Percentiles rank a stretch among this genome's conserved stretches.
Evolutionary conservation across 2,797 vertebrate species (phyloP).

Genomic region (Myotis myotis): DNA sequence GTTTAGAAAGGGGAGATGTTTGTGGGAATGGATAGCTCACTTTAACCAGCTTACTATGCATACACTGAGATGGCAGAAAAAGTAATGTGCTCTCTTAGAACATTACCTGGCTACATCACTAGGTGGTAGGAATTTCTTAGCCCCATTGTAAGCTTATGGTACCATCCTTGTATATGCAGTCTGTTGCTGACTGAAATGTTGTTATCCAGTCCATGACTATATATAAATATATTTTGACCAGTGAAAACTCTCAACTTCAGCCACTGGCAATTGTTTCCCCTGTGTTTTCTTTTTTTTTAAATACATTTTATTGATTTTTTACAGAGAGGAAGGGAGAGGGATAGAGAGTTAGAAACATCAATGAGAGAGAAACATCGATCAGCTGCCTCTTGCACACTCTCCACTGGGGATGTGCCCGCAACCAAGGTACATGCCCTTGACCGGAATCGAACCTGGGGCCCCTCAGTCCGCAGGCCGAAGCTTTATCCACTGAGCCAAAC

Average conservation of each 20-base stretch:
- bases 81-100: background rate
- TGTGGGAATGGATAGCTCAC: background rate
- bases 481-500: too few relatives aligned
- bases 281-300: background rate
- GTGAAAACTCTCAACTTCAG: background rate
- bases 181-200: background rate
- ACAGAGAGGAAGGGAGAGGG: too few relatives aligned
- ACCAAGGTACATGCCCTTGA: too few relatives aligned
- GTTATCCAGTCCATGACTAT: background rate
- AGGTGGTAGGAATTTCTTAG: background rate
- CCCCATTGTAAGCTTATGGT: background rate
- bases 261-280: background rate
- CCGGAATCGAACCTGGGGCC: too few relatives aligned
- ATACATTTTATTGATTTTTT: too few relatives aligned
- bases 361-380: too few relatives aligned
- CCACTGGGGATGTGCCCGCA: too few relatives aligned
- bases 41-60: background rate
- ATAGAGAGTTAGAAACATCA: too few relatives aligned
- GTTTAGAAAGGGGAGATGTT: background rate
- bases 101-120: background rate
- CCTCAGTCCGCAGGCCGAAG: too few relatives aligned
- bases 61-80: background rate
- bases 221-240: background rate
- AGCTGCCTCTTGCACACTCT: too few relatives aligned
- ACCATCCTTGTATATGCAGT: background rate